A percentile compares a stretch with the other conserved stretches of the same genome.
phyloP scores from a whole-genome alignment of 2,113 vertebrate genomes.

The Pelusios castaneus region DNA sequence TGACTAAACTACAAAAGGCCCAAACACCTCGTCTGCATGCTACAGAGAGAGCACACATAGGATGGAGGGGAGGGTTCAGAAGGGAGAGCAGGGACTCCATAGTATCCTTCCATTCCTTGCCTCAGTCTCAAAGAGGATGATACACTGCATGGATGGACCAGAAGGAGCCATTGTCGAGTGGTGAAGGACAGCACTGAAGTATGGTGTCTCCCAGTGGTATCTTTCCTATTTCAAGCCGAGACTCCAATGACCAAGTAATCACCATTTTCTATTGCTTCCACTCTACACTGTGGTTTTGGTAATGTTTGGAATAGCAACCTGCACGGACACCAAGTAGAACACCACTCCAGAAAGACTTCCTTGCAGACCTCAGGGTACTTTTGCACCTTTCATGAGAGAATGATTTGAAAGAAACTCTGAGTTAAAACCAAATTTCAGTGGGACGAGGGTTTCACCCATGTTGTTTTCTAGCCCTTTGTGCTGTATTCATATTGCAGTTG shows the following conservation, averaged over 20 bases:
- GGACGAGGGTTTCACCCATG: background rate
- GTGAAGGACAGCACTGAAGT: background rate
- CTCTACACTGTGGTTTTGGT: background rate
- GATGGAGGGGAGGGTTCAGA: background rate
- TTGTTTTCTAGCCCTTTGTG: background rate
- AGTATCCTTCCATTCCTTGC: background rate
- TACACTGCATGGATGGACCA: background rate
- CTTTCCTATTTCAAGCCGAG: accelerated
- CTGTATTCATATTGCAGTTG: background rate
- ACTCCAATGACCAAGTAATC: background rate
- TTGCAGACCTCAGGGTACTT: accelerated
- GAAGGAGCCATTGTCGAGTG: background rate
- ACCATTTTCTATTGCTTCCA: background rate
- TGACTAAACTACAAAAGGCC: accelerated
- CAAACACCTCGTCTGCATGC: background rate
- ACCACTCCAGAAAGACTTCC: background rate
- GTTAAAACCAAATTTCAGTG: background rate
- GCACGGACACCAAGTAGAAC: accelerated
- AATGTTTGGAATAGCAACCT: background rate
- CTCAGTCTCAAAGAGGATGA: background rate
- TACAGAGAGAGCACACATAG: background rate
- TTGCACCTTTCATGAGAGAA: background rate
- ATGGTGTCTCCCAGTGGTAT: background rate
- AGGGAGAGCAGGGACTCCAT: background rate
- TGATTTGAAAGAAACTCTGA: background rate